Percentiles rank a stretch among this genome's conserved stretches.
phyloP scores from a whole-genome alignment of 2,113 vertebrate genomes.

The Aegithalos caudatus region DNA sequence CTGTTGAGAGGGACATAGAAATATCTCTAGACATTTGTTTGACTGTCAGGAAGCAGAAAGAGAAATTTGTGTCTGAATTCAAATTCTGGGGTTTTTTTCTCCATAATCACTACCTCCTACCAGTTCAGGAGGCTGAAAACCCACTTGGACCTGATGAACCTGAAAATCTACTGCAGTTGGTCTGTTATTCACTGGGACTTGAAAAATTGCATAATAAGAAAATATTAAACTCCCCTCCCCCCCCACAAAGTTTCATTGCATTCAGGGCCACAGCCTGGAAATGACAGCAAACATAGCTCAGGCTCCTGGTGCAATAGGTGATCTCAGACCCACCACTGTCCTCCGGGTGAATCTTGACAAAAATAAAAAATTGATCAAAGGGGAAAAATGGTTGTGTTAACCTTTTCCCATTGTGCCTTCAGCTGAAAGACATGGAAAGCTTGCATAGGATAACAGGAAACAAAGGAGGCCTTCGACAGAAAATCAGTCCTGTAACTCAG shows the following conservation, averaged over 20 bases:
- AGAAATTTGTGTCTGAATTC: neutral
- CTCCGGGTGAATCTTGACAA: neutral
- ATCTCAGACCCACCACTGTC: neutral
- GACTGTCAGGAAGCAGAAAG: neutral
- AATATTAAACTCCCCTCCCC: too few species aligned
- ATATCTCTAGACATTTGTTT: neutral
- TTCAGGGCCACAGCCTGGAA: neutral
- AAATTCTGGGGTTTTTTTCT: accelerated
- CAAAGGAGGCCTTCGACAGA: neutral
- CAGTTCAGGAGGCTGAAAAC: neutral
- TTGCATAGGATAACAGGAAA: neutral
- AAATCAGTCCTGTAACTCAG: neutral
- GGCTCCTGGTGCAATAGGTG: neutral
- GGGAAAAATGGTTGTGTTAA: neutral
- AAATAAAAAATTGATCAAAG: neutral
- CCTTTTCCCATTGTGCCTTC: neutral
- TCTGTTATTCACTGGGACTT: neutral
- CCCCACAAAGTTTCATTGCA: neutral
- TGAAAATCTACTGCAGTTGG: neutral
- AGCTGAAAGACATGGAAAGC: neutral
- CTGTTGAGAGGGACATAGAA: neutral
- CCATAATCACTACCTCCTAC: neutral
- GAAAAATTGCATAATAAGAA: neutral
- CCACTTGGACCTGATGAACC: neutral
- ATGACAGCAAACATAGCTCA: neutral